Conservation (phyloP, 2,888 invertebrate genomes). For the Flabesymbios commensalis region DNA sequence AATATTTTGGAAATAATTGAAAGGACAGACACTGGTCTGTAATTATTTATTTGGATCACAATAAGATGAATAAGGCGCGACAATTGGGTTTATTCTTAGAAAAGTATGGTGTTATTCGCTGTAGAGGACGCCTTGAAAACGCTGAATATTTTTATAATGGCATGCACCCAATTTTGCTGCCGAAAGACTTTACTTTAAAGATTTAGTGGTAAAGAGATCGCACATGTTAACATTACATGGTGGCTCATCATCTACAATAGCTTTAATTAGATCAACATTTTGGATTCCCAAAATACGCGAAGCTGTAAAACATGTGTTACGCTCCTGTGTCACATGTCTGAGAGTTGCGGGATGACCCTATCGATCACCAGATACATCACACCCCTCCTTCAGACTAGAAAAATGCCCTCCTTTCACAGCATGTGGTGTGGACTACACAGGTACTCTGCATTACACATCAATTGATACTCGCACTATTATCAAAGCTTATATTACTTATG, state of each 20-base stretch:
- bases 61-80: background rate
- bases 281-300: background rate
- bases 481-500: slow-evolving; percentile 54
- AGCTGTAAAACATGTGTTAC: background rate
- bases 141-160: background rate
- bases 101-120: background rate
- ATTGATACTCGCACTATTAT: slow-evolving; percentile 35
- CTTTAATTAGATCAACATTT: background rate
- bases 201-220: background rate
- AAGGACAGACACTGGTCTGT: too few species aligned
- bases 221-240: background rate
- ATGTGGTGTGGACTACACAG: slow-evolving; percentile 54
- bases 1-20: too few species aligned
- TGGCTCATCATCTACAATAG: background rate
- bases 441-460: slow-evolving; percentile 52
- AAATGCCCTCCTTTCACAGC: background rate
- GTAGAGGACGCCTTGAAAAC: background rate
- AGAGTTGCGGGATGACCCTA: background rate
- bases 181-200: background rate
- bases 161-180: background rate
- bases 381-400: background rate
- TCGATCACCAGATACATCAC: background rate
- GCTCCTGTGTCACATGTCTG: background rate
- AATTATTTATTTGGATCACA: too few species aligned
- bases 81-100: background rate